A percentile compares a stretch with the other conserved stretches of the same genome.
These are phyloP conservation scores for Geotrupes spiniger DNA, from an alignment of 2,888 invertebrate species.

Conservation along the genomic window DNA sequence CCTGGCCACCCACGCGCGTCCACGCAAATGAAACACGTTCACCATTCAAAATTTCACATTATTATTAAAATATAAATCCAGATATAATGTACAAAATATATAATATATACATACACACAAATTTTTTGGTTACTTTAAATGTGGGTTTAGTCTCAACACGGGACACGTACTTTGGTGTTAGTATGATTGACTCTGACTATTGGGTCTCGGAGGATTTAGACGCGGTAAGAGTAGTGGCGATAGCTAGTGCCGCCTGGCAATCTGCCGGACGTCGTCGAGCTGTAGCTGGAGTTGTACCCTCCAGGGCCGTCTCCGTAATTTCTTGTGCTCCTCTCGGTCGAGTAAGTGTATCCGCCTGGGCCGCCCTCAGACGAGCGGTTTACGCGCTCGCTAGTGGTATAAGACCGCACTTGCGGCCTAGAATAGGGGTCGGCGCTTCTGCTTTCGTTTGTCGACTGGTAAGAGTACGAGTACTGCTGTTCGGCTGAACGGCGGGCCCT, in stretches of 20 bases:
- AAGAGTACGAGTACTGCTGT: constrained; percentile 83
- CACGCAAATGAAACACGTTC: constrained; percentile 18
- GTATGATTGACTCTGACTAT: no score
- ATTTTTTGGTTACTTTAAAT: not conserved
- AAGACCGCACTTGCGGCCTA: constrained; percentile 64
- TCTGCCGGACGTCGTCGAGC: constrained; percentile 73
- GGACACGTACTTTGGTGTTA: no score
- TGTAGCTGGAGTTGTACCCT: constrained; percentile 75
- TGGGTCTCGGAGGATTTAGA: no score
- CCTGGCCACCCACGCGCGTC: not conserved
- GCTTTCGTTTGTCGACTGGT: constrained; percentile 62
- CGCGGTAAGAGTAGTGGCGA: constrained; percentile 85
- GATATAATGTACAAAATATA: constrained; percentile 18
- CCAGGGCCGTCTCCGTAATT: constrained; percentile 71
- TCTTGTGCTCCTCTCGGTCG: constrained; percentile 70
- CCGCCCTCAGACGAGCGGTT: constrained; percentile 65
- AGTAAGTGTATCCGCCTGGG: constrained; percentile 67
- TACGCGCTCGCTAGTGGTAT: constrained; percentile 68
- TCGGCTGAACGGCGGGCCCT: constrained; percentile 69
- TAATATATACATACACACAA: constrained; percentile 12
- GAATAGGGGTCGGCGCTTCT: constrained; percentile 55
- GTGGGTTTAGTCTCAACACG: no score
- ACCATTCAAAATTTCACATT: constrained; percentile 9
- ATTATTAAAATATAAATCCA: constrained; percentile 23
- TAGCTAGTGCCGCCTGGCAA: constrained; percentile 80